Evolutionary conservation across 2,888 invertebrate genomes (phyloP).

Genomic region (Plusia festucae): DNA sequence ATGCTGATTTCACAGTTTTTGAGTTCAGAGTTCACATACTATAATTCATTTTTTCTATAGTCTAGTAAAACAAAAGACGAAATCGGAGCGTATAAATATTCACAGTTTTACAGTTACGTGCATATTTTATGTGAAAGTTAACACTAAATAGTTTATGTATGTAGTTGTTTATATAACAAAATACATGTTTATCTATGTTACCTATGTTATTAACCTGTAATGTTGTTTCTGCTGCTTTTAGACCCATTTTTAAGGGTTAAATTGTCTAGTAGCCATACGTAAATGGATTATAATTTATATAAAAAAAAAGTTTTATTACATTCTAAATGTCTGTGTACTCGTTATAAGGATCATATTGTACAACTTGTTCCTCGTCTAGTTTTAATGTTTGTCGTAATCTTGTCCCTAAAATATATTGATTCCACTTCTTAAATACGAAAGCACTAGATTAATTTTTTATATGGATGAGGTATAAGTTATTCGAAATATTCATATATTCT

Average conservation of each 20-base stretch:
- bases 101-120: not conserved
- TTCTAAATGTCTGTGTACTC: conserved; percentile 42
- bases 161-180: conserved; percentile 8
- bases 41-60: not conserved
- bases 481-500: conserved; percentile 40
- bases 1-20: too few relatives aligned
- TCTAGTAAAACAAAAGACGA: not conserved
- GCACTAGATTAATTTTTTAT: conserved; percentile 35
- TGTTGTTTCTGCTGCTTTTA: conserved; percentile 36
- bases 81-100: not conserved
- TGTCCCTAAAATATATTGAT: conserved; percentile 38
- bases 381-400: conserved; percentile 34
- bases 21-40: too few relatives aligned
- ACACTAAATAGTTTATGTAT: not conserved
- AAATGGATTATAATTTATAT: conserved; percentile 17
- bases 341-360: conserved; percentile 50
- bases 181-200: conserved; percentile 38
- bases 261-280: conserved; percentile 22
- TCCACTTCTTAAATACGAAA: conserved; percentile 42
- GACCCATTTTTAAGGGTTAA: conserved; percentile 18
- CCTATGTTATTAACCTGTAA: conserved; percentile 27
- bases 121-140: not conserved
- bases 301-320: conserved; percentile 36
- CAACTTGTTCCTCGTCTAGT: conserved; percentile 63
- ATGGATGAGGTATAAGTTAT: conserved; percentile 57